These are phyloP conservation scores for Diuraphis noxia DNA, from an alignment of 1,140 invertebrate species.

Conservation along the genomic window DNA sequence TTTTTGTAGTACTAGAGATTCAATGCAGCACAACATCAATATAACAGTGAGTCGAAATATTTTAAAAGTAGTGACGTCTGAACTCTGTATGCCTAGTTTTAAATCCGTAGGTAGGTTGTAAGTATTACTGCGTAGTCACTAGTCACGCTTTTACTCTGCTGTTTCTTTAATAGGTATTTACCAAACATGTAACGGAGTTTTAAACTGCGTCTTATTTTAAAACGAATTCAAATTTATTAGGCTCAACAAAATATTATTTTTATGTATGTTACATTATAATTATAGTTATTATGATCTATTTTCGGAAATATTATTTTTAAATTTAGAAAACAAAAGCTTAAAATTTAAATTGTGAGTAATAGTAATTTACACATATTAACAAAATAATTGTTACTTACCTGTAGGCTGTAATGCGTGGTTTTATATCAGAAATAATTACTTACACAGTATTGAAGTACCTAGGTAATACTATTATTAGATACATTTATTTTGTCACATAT, in stretches of 20 bases:
- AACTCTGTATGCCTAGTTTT: background rate
- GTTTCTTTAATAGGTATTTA: background rate
- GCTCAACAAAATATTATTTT: background rate
- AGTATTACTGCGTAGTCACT: background rate
- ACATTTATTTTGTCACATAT: background rate
- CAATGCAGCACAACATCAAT: background rate
- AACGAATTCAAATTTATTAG: background rate
- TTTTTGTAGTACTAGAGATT: background rate
- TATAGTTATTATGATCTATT: background rate
- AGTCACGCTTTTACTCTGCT: constrained; percentile 2
- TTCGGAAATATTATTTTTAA: background rate
- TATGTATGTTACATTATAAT: background rate
- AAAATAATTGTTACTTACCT: background rate
- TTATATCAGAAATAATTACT: background rate
- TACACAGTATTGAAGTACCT: background rate
- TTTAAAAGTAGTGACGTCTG: background rate
- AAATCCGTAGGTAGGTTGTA: background rate
- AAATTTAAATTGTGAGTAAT: background rate
- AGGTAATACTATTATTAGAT: background rate
- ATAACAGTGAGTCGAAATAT: background rate
- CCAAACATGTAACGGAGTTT: background rate
- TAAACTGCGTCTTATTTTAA: background rate
- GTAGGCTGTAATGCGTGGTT: background rate
- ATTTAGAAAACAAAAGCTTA: background rate
- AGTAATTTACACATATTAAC: background rate